A percentile compares a stretch with the other conserved stretches of the same genome.
These are phyloP conservation scores for Lampris megalopsis DNA, from an alignment of 2,113 vertebrate species.

Conservation along the genomic window DNA sequence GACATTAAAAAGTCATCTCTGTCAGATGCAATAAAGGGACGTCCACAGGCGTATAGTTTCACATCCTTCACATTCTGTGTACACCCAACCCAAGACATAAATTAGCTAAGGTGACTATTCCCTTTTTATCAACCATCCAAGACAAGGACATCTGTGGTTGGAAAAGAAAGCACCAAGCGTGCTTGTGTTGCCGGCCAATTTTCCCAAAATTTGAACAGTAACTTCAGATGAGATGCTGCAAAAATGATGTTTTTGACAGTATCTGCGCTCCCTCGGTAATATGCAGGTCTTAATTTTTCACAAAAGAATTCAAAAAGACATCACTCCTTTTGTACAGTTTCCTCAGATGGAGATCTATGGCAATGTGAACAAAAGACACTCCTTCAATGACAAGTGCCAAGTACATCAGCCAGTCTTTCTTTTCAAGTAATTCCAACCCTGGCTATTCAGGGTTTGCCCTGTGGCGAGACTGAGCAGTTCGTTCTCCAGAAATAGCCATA, in stretches of 20 bases:
- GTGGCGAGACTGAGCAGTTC: constrained; percentile 81
- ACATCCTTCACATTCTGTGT: constrained; percentile 63
- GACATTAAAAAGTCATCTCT: constrained; percentile 75
- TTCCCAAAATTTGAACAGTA: constrained; percentile 28
- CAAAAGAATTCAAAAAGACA: constrained; percentile 73
- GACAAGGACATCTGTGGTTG: constrained; percentile 31
- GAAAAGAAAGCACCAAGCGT: background rate
- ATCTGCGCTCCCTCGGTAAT: constrained; percentile 16
- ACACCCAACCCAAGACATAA: constrained; percentile 63
- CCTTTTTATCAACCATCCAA: constrained; percentile 45
- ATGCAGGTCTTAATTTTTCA: constrained; percentile 67
- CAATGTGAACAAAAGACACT: constrained; percentile 78
- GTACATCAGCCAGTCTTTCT: constrained; percentile 78
- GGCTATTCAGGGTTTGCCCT: constrained; percentile 87
- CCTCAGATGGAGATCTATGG: constrained; percentile 81
- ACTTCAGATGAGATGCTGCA: constrained; percentile 47
- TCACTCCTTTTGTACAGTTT: constrained; percentile 63
- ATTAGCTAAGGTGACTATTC: constrained; percentile 63
- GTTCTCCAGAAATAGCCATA: constrained; percentile 85
- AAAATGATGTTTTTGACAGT: constrained; percentile 53
- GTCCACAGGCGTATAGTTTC: constrained; percentile 52
- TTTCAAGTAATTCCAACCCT: constrained; percentile 83
- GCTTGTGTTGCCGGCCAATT: constrained; percentile 19
- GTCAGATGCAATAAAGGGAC: constrained; percentile 75
- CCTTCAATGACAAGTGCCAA: constrained; percentile 84